Base-by-base conservation (phyloP, 2,888 invertebrate species). In the Rhabditophanes sp. region DNA sequence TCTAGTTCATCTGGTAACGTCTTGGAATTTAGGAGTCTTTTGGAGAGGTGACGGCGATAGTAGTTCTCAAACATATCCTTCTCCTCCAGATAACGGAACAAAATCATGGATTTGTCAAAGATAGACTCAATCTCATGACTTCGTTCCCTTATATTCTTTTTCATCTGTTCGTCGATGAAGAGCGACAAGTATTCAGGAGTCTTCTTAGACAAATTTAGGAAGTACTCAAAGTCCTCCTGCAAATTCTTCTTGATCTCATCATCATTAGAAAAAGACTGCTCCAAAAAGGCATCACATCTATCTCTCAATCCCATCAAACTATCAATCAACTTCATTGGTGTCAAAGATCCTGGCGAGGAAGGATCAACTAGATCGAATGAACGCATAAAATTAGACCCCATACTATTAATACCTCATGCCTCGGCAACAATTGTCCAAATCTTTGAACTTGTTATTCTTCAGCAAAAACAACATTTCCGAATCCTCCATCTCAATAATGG, bases 1-100 rank as follows among this genome's bases (percentile, higher is more conserved):
- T 99, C 96, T 65, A 87, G 85, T 72, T 99, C 96, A 67, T 96
- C 96, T 4, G 90, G 90, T 44, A 88, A 87, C 41, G 90, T 90
- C 71, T 93, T 93, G 71, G 93, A 93, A 58, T 96, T 76, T 55
- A 99, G 74, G 49, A 99, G 75, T 49, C 96, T 77, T 69, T 96
- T 90, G 41, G 96, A 93, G 61, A 99, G 75, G 72, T 96, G 93
- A 69, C 93, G 90, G 68, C 99, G 99, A 70, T 99, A 99, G 70
- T 96, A 99, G 16, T 54, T 54, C 72, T 99, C 96, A 68, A 99
- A 99, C 29, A 96, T 88, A 69, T 99, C 96, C 69, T 99, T 99
- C 68, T 99, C 96, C 71, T 93, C 83, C 32, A 99, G 74, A 73
- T 88, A 99, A 56, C 96, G 77, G 75, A 99, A 99, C 55, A 99